Conservation (phyloP, 2,797 vertebrate species). For the Pseudopleuronectes americanus region DNA sequence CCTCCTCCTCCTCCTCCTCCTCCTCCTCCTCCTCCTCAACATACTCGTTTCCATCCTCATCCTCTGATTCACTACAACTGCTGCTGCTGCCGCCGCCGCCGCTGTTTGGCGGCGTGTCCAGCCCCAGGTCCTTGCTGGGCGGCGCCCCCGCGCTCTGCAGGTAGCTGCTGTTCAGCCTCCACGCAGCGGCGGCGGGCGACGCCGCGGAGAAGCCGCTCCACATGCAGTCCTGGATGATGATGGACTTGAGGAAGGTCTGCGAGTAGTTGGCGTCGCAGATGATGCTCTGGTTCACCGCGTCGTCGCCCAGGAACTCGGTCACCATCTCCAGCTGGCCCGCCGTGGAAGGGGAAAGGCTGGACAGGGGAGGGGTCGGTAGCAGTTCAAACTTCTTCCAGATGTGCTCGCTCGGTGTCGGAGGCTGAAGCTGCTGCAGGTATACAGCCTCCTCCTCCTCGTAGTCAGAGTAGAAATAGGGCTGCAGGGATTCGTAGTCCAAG, state of each 20-base stretch:
- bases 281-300: slow-evolving; percentile 96
- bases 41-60: slow-evolving; percentile 88
- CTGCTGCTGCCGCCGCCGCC: slow-evolving; percentile 79
- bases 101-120: slow-evolving; percentile 92
- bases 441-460: slow-evolving; percentile 95
- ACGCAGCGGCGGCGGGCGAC: slow-evolving; percentile 64
- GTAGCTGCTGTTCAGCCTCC: slow-evolving; percentile 85
- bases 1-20: slow-evolving; percentile 85
- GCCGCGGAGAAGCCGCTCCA: slow-evolving; percentile 97
- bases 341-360: slow-evolving; percentile 88
- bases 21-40: slow-evolving; percentile 82
- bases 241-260: slow-evolving; percentile 92
- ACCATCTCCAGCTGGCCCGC: slow-evolving; percentile 97
- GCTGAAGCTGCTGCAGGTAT: slow-evolving; percentile 91
- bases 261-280: slow-evolving; percentile 94
- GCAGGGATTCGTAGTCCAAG: slow-evolving; percentile 94
- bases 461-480: slow-evolving; percentile 95
- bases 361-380: slow-evolving; percentile 93
- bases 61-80: slow-evolving; percentile 91
- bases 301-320: slow-evolving; percentile 94
- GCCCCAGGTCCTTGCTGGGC: slow-evolving; percentile 64
- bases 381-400: slow-evolving; percentile 99
- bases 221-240: slow-evolving; percentile 99
- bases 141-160: slow-evolving; percentile 79
- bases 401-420: slow-evolving; percentile 95